These are phyloP conservation scores for Aproaerema taeniolella DNA, from an alignment of 2,888 invertebrate species.

Conservation along the genomic window DNA sequence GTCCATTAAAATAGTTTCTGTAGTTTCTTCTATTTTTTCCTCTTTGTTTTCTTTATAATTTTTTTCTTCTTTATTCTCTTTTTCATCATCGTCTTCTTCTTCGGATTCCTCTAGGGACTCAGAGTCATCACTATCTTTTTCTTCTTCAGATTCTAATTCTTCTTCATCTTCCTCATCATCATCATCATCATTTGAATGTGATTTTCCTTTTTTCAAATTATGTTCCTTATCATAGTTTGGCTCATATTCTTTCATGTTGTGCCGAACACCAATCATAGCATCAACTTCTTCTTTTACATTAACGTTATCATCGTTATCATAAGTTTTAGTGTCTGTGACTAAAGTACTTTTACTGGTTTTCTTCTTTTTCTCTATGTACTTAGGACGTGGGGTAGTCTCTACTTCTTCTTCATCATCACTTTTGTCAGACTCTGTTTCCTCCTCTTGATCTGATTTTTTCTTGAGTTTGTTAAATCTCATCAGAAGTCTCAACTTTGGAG, in stretches of 20 bases:
- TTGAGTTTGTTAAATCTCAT: too few relatives aligned
- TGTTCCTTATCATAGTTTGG: slow-evolving; percentile 55
- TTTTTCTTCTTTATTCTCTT: slow-evolving; percentile 26
- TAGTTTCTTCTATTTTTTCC: slow-evolving; percentile 35
- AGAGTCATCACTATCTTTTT: slow-evolving; percentile 25
- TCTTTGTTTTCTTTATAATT: too few relatives aligned
- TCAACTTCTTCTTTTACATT: slow-evolving; percentile 56
- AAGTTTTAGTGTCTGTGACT: slow-evolving; percentile 62
- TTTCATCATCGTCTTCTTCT: slow-evolving; percentile 26
- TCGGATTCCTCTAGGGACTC: too few relatives aligned
- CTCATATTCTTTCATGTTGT: slow-evolving; percentile 55
- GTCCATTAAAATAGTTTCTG: too few relatives aligned
- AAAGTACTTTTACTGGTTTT: slow-evolving; percentile 59
- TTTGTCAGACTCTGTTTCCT: too few relatives aligned
- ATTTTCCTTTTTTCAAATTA: too few relatives aligned
- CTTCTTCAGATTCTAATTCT: slow-evolving; percentile 23
- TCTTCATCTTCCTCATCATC: slow-evolving; percentile 25
- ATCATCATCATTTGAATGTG: slow-evolving; percentile 24
- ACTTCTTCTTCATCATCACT: slow-evolving; percentile 5
- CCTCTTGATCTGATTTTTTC: slow-evolving; percentile 19
- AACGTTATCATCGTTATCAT: slow-evolving; percentile 50
- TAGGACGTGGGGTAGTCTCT: slow-evolving; percentile 36
- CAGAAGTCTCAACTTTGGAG: too few relatives aligned
- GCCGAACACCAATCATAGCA: slow-evolving; percentile 53
- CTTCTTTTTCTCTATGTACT: slow-evolving; percentile 60